Evolutionary conservation across 2,113 vertebrate species (phyloP), one percentile per base, ranked within the genome.

Genomic region (Alethe diademata): DNA sequence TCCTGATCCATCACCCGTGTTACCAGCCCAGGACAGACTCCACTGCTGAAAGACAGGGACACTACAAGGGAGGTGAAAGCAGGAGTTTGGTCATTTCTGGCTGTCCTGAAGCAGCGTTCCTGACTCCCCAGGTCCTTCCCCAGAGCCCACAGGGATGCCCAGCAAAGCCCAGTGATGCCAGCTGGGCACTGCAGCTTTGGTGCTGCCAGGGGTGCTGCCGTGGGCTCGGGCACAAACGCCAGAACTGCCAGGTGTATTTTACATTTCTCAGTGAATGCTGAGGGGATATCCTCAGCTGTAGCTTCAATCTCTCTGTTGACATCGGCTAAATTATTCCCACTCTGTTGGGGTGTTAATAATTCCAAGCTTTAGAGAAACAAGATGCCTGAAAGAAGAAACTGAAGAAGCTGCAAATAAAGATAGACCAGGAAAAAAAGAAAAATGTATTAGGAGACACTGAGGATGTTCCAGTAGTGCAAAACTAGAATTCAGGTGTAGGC

Each of bases 1-100:
- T 23, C 33, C 78, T 22, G 61, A 14, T 20, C 4, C 12, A 11
- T 38, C 0, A 0, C 42, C 31, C 3, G 5, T 0, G 0, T 8
- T 50, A 72, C 19, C 0, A 0, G 45, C 24, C 19, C 1, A 4
- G 48, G 14, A 18, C 9, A 2, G 6, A 12, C 4, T n/a, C 25
- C 6, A 2, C 38, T 19, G 35, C 36, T 18, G 2, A 29, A 10
- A 6, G 43, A 26, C n/a, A n/a, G 4, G 25, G 40, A 19, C 36
- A 19, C 1, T 25, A 7, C 15, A 4, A 9, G 6, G 24, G 6
- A 53, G 42, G 24, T 2, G 13, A 54, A 24, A 78, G 20, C 13
- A 47, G 36, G 23, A 48, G 5, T 23, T 67, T 14, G 9, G 4
- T 9, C 0, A 23, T 9, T 62, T 13, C 31, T 71, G 22, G 40